phyloP scores from a whole-genome alignment of 1,140 invertebrate species.

The Sarcophaga bullata region DNA sequence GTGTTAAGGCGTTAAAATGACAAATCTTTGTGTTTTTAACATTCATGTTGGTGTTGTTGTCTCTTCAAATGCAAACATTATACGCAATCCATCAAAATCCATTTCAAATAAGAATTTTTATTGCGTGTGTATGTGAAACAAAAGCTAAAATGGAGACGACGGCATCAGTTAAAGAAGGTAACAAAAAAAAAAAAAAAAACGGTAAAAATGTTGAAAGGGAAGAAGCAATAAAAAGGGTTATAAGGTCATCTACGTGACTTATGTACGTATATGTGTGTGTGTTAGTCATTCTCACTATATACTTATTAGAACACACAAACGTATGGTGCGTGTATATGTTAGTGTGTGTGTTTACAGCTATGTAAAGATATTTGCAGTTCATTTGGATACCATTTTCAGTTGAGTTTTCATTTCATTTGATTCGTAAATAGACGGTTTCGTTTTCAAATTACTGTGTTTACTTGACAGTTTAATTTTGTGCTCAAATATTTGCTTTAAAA shows the following conservation, averaged over 20 bases:
- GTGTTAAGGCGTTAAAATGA: neutral
- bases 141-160: neutral
- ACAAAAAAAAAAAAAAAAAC: slow-evolving; percentile 46
- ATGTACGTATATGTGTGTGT: slow-evolving; percentile 28
- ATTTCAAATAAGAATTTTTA: neutral
- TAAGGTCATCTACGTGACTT: neutral
- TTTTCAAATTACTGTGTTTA: neutral
- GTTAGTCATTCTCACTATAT: too few relatives aligned
- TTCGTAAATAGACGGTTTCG: neutral
- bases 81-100: neutral
- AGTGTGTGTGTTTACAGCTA: neutral
- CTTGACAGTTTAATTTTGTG: neutral
- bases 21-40: neutral
- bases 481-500: slow-evolving; percentile 28
- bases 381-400: neutral
- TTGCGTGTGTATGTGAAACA: neutral
- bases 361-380: neutral
- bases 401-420: neutral
- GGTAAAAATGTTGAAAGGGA: slow-evolving; percentile 43
- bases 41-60: neutral
- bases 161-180: neutral
- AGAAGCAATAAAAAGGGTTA: too few relatives aligned
- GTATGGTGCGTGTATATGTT: too few relatives aligned
- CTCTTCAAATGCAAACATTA: neutral
- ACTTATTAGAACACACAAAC: too few relatives aligned